Conservation (phyloP, 2,888 invertebrate species). For the Dynastes hyllus region DNA sequence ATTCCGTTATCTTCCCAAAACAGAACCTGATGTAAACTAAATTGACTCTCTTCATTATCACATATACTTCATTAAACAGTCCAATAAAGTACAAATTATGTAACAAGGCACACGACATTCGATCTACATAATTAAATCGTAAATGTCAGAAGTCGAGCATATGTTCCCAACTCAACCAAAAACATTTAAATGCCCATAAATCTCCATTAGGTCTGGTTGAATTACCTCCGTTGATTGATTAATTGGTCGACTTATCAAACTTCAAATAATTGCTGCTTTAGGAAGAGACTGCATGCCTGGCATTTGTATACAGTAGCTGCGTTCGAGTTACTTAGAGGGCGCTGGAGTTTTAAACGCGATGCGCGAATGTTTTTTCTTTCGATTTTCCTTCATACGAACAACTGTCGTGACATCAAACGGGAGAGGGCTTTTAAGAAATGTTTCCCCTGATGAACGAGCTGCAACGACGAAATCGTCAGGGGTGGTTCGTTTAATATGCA, state of each 20-base stretch:
- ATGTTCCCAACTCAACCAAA: constrained; percentile 16
- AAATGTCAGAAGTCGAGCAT: constrained; percentile 23
- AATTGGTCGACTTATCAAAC: constrained; percentile 36
- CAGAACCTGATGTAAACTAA: neutral
- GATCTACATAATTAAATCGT: constrained; percentile 28
- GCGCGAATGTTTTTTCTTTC: constrained; percentile 8
- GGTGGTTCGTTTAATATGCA: constrained; percentile 15
- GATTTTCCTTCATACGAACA: neutral
- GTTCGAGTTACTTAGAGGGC: neutral
- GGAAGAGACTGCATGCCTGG: neutral
- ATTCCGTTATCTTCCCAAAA: neutral
- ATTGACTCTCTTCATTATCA: neutral
- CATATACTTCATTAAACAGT: neutral
- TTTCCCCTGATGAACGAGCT: neutral
- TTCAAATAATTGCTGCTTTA: constrained; percentile 35
- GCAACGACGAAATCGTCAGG: neutral
- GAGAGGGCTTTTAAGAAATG: neutral
- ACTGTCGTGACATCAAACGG: neutral
- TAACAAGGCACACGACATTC: constrained; percentile 7
- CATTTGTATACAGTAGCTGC: no score
- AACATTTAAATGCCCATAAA: constrained; percentile 30
- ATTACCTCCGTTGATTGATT: constrained; percentile 27
- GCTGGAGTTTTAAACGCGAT: neutral
- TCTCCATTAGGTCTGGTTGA: constrained; percentile 22
- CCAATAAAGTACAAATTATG: neutral